Base-by-base conservation (phyloP, 2,797 vertebrate species). In the Chloroceryle amazona region DNA sequence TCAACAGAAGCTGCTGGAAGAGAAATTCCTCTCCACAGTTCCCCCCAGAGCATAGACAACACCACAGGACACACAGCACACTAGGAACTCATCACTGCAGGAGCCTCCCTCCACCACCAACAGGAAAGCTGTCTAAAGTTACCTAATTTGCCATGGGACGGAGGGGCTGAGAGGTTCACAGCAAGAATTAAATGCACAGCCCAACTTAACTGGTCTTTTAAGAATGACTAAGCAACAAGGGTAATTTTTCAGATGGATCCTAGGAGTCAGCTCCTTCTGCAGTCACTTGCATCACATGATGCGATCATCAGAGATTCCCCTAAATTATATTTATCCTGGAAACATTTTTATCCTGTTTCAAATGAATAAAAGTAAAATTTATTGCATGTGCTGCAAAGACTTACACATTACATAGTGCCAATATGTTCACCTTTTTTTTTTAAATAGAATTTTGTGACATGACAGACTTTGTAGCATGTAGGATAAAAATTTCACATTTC, bases 11-110 rank as follows among this genome's bases (percentile, higher is more conserved):
- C 52, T 35, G 17, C 61, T 60, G 33, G 8, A 49, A 42, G 60
- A 90, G 22, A 39, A 93, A 93, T 91, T 84, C 68, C 78, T 18
- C 60, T 60, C 39, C 21, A 6, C 62, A 68, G 13, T 1, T 82
- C 63, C 86, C 52, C 28, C 17, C 18, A 54, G 57, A 68, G 58
- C 41, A 4, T 3, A 25, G 23, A 54, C 22, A 71, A 67, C 81
- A 79, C 19, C 35, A 37, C 39, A 71, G 37, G 19, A 26, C 5
- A 52, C 37, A 20, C 42, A 9, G 17, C 86, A 33, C 54, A 22
- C 10, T 21, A 57, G 47, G 63, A 82, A 68, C 70, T 81, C 84
- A 16, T 11, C 58, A 16, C 0, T 44, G 42, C 33, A 18, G 20
- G 13, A 23, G 28, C 10, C 28, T 87, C 31, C 16, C 49, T 42